Evolutionary conservation across 2,888 invertebrate species (phyloP), one percentile per base, ranked within the genome.

Genomic region (Latheticus oryzae): DNA sequence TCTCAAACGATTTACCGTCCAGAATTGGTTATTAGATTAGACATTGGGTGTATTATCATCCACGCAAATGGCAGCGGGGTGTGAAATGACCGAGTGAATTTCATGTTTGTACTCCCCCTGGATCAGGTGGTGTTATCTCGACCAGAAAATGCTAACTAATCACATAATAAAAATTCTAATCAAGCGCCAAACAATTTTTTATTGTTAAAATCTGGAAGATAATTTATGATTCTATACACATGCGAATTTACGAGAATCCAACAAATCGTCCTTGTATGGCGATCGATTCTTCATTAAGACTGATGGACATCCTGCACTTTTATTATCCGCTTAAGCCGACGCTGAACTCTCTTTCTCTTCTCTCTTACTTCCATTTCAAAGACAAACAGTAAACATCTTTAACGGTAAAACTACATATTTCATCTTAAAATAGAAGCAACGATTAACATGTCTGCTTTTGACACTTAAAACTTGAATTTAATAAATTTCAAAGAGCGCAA

Each of bases 231-330:
- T 69, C 69, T 61, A 62, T 62, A 62, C 62, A 60, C 70, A 68
- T 61, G 63, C 65, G 66, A 68, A 67, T 71, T 70, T 71, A 70
- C 70, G 68, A 68, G 69, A 62, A 65, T 67, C 68, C 67, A 68
- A 71, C 70, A 71, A 70, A 71, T 71, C 68, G 70, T 71, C 69
- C 68, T 63, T 66, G 69, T 69, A 68, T 62, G 67, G 66, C 66
- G 64, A 69, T 69, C 70, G 69, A 71, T 70, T 63, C 66, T 71
- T 70, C 69, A 71, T 71, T 70, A 71, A 71, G 70, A 71, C 69
- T 71, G 70, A 70, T 71, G 68, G 66, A 68, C 68, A 67, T 63
- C 61, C 62, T 64, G 62, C 59, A 57, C 58, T 62, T 30, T 45
- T 43, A 58, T 45, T 42, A 37, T 43, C 45, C 45, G 37, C 30